Base-by-base conservation (phyloP, 2,888 invertebrate species). In the Mythimna ferrago region DNA sequence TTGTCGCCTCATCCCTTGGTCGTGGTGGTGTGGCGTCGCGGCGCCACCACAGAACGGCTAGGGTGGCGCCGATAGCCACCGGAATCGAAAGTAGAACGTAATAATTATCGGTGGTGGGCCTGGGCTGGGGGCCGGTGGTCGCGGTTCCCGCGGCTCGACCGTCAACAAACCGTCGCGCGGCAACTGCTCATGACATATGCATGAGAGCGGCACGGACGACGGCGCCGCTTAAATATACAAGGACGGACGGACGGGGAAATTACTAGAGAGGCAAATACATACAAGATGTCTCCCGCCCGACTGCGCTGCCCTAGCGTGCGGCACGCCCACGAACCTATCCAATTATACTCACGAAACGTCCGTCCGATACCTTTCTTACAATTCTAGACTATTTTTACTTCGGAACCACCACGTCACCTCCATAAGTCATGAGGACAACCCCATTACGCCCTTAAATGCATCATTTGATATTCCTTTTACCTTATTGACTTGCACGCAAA, bases 131-230 rank as follows among this genome's bases (percentile, higher is more conserved):
- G 91, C 92, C 92, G 89, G 87, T 92, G 93, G 93, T 91, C 88
- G 92, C 88, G 89, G 91, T 95, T 95, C 95, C 94, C 95, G 94
- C 94, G 94, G 90, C 88, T 89, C 88, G 87, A 94, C 93, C 94
- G 95, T 90, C 96, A 96, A 96, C 96, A 96, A 96, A 96, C 95
- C 90, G 96, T 96, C 93, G 95, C 96, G 79, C 88, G 91, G 96
- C 96, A 96, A 96, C 96, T 91, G 93, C 94, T 96, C 96, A 96
- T 96, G 95, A 96, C 95, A 95, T 95, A 96, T 96, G 96, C 95
- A 96, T 96, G 95, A 95, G 93, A 94, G 92, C 89, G 92, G 92
- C 92, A 89, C 90, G 90, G 93, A 89, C 93, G 91, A 90, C 90
- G 88, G 91, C 90, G 88, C 89, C 93, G 92, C 92, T 95, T 94